Percentiles rank a stretch among this genome's conserved stretches.
Evolutionary conservation across 1,140 invertebrate species (phyloP).

Genomic region (Chironomus striatipennis): DNA sequence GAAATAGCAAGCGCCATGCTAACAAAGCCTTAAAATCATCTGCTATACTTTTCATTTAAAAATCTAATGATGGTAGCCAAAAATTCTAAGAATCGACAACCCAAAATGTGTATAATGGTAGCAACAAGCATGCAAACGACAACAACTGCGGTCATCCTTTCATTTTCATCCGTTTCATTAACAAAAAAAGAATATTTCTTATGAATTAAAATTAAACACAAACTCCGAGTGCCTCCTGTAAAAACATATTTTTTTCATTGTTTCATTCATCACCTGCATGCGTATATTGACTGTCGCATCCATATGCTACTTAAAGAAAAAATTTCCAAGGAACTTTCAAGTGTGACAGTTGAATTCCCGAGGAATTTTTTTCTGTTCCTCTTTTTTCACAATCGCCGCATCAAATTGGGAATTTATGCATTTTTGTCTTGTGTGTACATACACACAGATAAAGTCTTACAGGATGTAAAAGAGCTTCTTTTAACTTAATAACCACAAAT

Average conservation of each 20-base stretch:
- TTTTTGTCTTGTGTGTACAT: not conserved
- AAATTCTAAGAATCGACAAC: too few relatives aligned
- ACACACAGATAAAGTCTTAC: too few relatives aligned
- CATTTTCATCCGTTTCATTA: too few relatives aligned
- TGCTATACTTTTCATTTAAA: too few relatives aligned
- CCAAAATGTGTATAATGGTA: too few relatives aligned
- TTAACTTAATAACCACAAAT: not conserved
- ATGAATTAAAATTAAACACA: too few relatives aligned
- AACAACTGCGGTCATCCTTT: too few relatives aligned
- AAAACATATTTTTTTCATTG: not conserved
- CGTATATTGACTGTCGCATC: not conserved
- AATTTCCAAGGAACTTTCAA: not conserved
- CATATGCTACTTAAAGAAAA: not conserved
- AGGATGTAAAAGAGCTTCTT: not conserved
- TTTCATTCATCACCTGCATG: slow-evolving; percentile 3
- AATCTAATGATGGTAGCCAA: too few relatives aligned
- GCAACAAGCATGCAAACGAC: too few relatives aligned
- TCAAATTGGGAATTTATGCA: not conserved
- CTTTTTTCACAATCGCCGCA: not conserved
- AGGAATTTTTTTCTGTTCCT: not conserved
- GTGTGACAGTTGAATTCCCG: not conserved
- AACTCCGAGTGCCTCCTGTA: not conserved
- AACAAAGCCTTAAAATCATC: too few relatives aligned
- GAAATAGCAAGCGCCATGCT: too few relatives aligned
- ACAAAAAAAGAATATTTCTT: too few relatives aligned